Base-by-base conservation (phyloP, 2,797 vertebrate genomes). In the Coracias cyanogaster region DNA sequence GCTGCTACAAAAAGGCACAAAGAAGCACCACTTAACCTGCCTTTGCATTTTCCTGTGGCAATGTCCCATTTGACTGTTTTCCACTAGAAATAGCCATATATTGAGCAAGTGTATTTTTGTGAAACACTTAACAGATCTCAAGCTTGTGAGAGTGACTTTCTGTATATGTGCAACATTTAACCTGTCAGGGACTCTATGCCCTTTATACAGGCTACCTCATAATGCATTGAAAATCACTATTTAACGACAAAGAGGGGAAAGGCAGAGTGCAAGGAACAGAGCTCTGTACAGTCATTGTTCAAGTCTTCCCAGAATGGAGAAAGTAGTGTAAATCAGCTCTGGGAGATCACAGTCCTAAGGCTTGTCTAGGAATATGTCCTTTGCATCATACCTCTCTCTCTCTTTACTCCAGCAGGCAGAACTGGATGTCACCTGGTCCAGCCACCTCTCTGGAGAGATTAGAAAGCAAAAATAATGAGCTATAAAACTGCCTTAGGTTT, bases 401-500 rank as follows among this genome's bases (percentile, higher is more conserved):
- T 73, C 37, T 65, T 31, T 51, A 31, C 24, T 78, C 41, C 60
- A 67, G 37, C 22, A 81, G 41, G 26, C 43, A 90, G 58, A 91
- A 66, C 5, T 41, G 49, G 25, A 52, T 70, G 20, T 54, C 35
- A 33, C 20, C 45, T 73, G 41, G 16, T 26, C 37, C 61, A 64
- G 21, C 12, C 70, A 80, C 58, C 13, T 86, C 82, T 73, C 70
- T 57, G 60, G 55, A 80, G 72, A 85, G 20, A 67, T 41, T 73
- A 83, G 43, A 89, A 88, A 86, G 35, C 29, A 87, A 82, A 90
- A 93, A 43, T 46, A 86, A n/a, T 57, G 70, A 94, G 14, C 62
- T 9, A 6, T 51, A 48, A 82, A 48, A 22, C 54, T 69, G 43
- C 82, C 25, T 90, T 33, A 49, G 62, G 33, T 89, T 66, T 93